Conservation (phyloP, 2,888 invertebrate species). For the Cyaniris semiargus region DNA sequence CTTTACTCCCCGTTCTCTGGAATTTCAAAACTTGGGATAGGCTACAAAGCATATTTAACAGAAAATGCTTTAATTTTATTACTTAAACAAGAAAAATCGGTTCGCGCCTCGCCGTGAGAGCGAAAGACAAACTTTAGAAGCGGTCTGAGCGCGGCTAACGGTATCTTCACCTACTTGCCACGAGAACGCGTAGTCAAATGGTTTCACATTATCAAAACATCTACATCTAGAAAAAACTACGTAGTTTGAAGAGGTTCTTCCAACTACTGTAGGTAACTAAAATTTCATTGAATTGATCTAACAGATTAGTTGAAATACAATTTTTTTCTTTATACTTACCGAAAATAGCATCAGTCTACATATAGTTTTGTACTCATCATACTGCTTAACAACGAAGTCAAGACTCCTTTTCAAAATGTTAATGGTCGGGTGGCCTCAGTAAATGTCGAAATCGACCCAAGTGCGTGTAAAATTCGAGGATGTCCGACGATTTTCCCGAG, state of each 20-base stretch:
- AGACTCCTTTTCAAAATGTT: not conserved
- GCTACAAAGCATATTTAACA: too few relatives aligned
- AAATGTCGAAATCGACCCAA: not conserved
- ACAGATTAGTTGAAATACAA: too few relatives aligned
- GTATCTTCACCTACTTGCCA: slow-evolving; percentile 41
- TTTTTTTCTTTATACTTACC: not conserved
- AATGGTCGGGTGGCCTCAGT: not conserved
- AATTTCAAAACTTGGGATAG: too few relatives aligned
- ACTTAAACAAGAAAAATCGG: too few relatives aligned
- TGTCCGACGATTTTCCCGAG: slow-evolving; percentile 7
- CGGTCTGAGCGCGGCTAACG: slow-evolving; percentile 50
- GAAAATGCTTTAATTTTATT: too few relatives aligned
- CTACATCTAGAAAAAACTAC: not conserved
- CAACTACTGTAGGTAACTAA: not conserved
- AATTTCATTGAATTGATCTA: not conserved
- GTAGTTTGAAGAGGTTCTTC: too few relatives aligned
- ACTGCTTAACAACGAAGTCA: not conserved
- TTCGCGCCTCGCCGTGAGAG: slow-evolving; percentile 55
- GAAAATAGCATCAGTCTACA: not conserved
- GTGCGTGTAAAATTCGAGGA: not conserved
- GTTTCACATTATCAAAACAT: not conserved
- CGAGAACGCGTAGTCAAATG: not conserved
- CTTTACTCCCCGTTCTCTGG: too few relatives aligned
- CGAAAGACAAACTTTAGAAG: slow-evolving; percentile 75
- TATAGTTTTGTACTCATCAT: not conserved